Evolutionary conservation across 2,113 vertebrate species (phyloP).

Genomic region (Ictalurus furcatus): DNA sequence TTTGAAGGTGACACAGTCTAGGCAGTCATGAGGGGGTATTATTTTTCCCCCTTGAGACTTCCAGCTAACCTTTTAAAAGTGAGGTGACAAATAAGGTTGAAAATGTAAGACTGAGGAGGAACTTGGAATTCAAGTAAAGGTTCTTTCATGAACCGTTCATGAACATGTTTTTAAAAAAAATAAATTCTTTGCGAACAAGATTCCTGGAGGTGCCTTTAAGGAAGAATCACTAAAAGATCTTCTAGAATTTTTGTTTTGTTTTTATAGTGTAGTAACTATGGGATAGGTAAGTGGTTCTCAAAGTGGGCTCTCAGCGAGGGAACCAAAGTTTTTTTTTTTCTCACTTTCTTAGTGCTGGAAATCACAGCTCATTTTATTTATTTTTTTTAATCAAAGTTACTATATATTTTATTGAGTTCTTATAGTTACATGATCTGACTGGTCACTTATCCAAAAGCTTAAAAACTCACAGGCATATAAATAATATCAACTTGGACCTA

Average conservation of each 20-base stretch:
- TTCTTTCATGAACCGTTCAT: not conserved
- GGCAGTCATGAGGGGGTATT: conserved; percentile 11
- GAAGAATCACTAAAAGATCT: not conserved
- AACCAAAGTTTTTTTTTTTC: not conserved
- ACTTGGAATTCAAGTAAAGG: not conserved
- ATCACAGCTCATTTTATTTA: too few species aligned
- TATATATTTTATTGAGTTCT: not conserved
- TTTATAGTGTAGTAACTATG: not conserved
- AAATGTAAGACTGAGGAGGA: conserved; percentile 53
- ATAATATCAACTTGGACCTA: not conserved
- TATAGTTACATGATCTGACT: not conserved
- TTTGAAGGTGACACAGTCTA: conserved; percentile 19
- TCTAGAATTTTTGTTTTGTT: not conserved
- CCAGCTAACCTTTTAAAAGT: conserved; percentile 47
- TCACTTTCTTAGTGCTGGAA: not conserved
- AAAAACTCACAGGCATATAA: not conserved
- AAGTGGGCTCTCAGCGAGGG: not conserved
- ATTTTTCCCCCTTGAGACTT: conserved; percentile 12
- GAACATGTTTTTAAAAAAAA: not conserved
- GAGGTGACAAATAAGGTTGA: conserved; percentile 45
- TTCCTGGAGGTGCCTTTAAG: not conserved
- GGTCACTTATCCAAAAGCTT: not conserved
- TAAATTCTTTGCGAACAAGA: too few species aligned
- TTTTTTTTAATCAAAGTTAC: not conserved
- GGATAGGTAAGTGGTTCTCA: not conserved